These are phyloP conservation scores for Hippocampus guttulatus DNA, from an alignment of 2,113 vertebrate species.

Conservation along the genomic window DNA sequence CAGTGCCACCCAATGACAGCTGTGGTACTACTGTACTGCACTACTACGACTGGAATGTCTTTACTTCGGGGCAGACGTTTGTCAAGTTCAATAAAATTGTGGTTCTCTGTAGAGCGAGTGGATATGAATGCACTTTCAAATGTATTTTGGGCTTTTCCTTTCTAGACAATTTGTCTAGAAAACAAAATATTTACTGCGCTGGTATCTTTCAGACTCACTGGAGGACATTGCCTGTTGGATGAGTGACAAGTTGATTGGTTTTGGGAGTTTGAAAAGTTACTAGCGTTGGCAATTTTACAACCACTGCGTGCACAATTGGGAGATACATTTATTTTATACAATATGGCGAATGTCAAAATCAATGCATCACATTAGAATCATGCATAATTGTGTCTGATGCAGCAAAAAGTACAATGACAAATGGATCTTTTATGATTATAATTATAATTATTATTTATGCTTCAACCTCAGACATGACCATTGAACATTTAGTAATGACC, in stretches of 20 bases:
- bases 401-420: background rate
- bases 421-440: background rate
- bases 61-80: too few species aligned
- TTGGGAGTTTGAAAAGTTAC: background rate
- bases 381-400: constrained; percentile 22
- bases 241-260: background rate
- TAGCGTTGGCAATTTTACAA: background rate
- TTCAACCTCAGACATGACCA: background rate
- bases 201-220: too few species aligned
- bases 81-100: too few species aligned
- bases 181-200: too few species aligned
- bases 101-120: too few species aligned
- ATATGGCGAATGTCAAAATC: background rate
- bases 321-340: constrained; percentile 25
- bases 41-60: too few species aligned
- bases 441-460: background rate
- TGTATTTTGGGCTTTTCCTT: too few species aligned
- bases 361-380: constrained; percentile 23
- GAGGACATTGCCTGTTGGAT: too few species aligned
- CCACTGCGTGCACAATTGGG: constrained; percentile 10
- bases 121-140: too few species aligned
- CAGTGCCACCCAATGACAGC: too few species aligned
- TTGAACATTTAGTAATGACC: background rate
- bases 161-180: too few species aligned
- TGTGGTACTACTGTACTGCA: too few species aligned